Evolutionary conservation across 2,113 vertebrate genomes (phyloP).

Genomic region (Hirundichthys speculiger): DNA sequence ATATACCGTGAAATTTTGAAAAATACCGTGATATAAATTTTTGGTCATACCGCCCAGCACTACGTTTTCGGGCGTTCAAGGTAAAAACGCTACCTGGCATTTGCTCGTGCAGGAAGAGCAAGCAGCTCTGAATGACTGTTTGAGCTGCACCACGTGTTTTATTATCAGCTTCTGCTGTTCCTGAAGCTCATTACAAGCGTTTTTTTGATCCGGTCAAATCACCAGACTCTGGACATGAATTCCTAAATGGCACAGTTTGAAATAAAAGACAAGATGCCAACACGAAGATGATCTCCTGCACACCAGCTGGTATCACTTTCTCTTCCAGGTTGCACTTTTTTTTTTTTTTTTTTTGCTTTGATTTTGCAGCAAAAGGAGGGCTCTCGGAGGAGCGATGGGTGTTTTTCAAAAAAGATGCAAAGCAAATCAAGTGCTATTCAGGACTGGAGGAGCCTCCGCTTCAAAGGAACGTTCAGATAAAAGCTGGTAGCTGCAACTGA

Average conservation of each 20-base stretch:
- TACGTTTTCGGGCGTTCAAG: too few species aligned
- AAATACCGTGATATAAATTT: too few species aligned
- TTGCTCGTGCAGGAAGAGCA: conserved; percentile 11
- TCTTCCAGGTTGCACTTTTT: too few species aligned
- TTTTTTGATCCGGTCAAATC: neutral
- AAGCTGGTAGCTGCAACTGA: neutral
- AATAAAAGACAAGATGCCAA: too few species aligned
- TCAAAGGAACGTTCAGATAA: conserved; percentile 1
- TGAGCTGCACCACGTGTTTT: neutral
- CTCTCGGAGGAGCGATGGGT: neutral
- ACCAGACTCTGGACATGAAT: conserved; percentile 1
- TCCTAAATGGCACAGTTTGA: too few species aligned
- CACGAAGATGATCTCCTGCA: too few species aligned
- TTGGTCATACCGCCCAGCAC: too few species aligned
- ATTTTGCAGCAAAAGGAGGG: conserved; percentile 17
- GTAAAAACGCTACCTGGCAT: too few species aligned
- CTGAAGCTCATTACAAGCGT: conserved; percentile 2
- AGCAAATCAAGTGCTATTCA: conserved; percentile 17
- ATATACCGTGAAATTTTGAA: too few species aligned
- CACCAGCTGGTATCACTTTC: too few species aligned
- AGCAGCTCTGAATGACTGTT: conserved; percentile 32
- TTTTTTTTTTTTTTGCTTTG: too few species aligned
- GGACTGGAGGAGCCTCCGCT: conserved; percentile 4
- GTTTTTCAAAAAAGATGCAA: neutral
- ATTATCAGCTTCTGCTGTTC: too few species aligned